Conservation (phyloP, 2,113 vertebrate species). For the Zosterops borbonicus region DNA sequence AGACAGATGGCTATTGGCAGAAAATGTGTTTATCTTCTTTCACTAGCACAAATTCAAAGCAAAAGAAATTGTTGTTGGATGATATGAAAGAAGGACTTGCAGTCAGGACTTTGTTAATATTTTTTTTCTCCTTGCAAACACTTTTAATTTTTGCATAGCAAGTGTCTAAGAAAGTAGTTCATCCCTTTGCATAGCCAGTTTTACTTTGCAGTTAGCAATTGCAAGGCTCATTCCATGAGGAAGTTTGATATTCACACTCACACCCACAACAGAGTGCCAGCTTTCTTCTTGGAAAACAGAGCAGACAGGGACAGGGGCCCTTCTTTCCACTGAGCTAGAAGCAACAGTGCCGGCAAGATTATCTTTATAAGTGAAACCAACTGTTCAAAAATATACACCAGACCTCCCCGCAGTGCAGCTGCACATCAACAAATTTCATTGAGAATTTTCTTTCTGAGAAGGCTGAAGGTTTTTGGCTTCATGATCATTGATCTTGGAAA, state of each 20-base stretch:
- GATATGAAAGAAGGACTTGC: neutral
- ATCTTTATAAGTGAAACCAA: neutral
- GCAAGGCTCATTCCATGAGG: neutral
- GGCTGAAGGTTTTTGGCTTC: neutral
- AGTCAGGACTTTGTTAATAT: neutral
- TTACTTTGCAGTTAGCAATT: neutral
- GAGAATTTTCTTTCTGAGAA: neutral
- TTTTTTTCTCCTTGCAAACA: neutral
- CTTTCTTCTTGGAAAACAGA: slow-evolving; percentile 17
- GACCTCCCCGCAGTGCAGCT: neutral
- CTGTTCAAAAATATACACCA: neutral
- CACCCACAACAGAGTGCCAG: neutral
- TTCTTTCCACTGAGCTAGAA: neutral
- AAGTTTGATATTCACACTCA: slow-evolving; percentile 7
- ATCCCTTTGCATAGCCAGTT: neutral
- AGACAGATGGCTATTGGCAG: neutral
- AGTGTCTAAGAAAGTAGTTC: neutral
- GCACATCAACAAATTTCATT: neutral
- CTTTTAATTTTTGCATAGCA: neutral
- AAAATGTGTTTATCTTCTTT: neutral
- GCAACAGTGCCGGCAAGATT: neutral
- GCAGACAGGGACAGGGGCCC: neutral
- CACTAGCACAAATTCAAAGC: neutral
- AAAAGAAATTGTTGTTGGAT: neutral
- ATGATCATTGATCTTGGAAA: neutral